Percentiles rank a stretch among this genome's conserved stretches.
phyloP scores from a whole-genome alignment of 2,888 invertebrate species.

The Acronicta aceris region DNA sequence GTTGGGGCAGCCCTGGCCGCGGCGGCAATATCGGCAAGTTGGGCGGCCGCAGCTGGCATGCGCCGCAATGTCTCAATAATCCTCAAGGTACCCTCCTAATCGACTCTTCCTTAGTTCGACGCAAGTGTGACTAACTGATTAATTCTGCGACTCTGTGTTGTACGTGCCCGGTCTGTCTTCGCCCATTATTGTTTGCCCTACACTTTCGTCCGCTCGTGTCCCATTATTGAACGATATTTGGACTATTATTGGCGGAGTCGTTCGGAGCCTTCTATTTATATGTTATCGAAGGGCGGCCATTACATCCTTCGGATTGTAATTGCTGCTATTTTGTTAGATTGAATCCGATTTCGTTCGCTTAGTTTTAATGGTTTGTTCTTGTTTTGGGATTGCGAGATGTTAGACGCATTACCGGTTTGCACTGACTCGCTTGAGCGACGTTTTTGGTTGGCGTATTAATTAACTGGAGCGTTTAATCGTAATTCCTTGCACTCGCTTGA shows the following conservation, averaged over 20 bases:
- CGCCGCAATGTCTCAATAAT: slow-evolving; percentile 87
- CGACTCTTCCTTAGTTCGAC: slow-evolving; percentile 86
- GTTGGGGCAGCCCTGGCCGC: slow-evolving; percentile 79
- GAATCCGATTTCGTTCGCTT: slow-evolving; percentile 75
- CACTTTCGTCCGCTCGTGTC: slow-evolving; percentile 76
- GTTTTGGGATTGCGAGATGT: slow-evolving; percentile 63
- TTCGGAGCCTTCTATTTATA: slow-evolving; percentile 77
- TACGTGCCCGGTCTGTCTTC: slow-evolving; percentile 80
- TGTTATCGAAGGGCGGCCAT: slow-evolving; percentile 78
- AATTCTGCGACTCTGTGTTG: slow-evolving; percentile 81
- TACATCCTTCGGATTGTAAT: slow-evolving; percentile 80
- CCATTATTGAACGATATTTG: slow-evolving; percentile 85
- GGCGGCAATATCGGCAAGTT: slow-evolving; percentile 84
- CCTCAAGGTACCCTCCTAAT: slow-evolving; percentile 87
- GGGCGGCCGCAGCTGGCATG: slow-evolving; percentile 84
- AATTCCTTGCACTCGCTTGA: slow-evolving; percentile 63
- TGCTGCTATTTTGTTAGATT: slow-evolving; percentile 83
- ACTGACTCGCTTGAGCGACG: slow-evolving; percentile 44
- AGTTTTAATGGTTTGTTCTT: slow-evolving; percentile 73
- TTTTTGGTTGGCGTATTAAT: slow-evolving; percentile 64
- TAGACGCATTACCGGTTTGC: slow-evolving; percentile 46
- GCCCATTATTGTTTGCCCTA: slow-evolving; percentile 82
- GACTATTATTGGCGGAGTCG: slow-evolving; percentile 78
- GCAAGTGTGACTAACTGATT: slow-evolving; percentile 89
- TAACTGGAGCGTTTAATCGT: slow-evolving; percentile 65